A percentile compares a stretch with the other conserved stretches of the same genome.
Evolutionary conservation across 1,140 invertebrate genomes (phyloP).

Genomic region (Vollenhovia emeryi): DNA sequence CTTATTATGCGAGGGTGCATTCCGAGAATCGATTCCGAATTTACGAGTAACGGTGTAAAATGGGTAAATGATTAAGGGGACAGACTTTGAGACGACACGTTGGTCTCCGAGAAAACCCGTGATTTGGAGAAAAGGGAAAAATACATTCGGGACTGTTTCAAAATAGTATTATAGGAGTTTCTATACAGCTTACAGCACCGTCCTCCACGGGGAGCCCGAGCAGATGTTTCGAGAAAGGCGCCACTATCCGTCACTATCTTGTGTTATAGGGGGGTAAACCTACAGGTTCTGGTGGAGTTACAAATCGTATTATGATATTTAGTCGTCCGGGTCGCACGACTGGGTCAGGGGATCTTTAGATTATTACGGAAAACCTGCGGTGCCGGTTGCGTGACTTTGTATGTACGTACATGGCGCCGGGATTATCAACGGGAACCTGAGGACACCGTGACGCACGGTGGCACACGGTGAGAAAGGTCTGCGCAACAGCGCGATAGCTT

Average conservation of each 20-base stretch:
- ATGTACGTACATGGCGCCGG: neutral
- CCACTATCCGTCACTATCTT: neutral
- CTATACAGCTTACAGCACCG: neutral
- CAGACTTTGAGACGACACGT: neutral
- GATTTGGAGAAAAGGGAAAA: neutral
- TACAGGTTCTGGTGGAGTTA: neutral
- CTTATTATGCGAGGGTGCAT: neutral
- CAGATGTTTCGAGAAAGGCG: constrained; percentile 51
- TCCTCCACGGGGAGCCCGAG: neutral
- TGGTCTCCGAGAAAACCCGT: neutral
- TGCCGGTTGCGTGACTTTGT: constrained; percentile 62
- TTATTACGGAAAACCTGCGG: too few relatives aligned
- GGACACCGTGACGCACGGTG: too few relatives aligned
- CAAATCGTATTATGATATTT: neutral
- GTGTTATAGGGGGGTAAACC: too few relatives aligned
- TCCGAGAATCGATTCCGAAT: neutral
- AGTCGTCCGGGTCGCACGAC: too few relatives aligned
- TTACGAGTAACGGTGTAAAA: neutral
- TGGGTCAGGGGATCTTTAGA: too few relatives aligned
- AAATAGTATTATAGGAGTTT: neutral
- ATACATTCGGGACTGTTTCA: neutral
- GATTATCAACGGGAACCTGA: constrained; percentile 31
- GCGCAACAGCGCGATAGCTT: constrained; percentile 44
- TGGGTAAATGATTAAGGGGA: neutral
- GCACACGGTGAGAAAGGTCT: neutral